A percentile compares a stretch with the other conserved stretches of the same genome.
These are phyloP conservation scores for Liopterus haemorrhoidalis DNA, from an alignment of 2,888 invertebrate genomes.

Conservation along the genomic window DNA sequence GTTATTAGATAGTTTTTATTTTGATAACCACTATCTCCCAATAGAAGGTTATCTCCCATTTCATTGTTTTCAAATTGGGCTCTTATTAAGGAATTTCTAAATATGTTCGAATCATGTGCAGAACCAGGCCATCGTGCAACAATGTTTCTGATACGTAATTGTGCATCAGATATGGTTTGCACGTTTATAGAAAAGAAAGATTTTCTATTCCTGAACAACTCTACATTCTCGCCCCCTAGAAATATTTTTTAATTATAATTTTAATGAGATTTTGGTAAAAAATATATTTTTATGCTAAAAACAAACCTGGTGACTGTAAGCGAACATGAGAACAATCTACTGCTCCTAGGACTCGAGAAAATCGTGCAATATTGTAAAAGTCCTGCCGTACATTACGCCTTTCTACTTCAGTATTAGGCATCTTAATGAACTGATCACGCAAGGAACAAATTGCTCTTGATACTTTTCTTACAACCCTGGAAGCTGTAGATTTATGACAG, in stretches of 20 bases:
- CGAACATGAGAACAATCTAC: constrained; percentile 17
- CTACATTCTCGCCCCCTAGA: constrained; percentile 31
- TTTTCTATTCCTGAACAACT: constrained; percentile 34
- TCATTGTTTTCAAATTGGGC: constrained; percentile 10
- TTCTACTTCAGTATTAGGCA: constrained; percentile 16
- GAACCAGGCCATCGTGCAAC: constrained; percentile 35
- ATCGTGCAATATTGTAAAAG: constrained; percentile 22
- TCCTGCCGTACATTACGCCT: background rate
- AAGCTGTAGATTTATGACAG: constrained; percentile 13
- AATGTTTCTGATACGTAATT: constrained; percentile 30
- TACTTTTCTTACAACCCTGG: constrained; percentile 9
- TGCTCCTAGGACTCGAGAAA: constrained; percentile 19
- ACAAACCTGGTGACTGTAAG: constrained; percentile 6
- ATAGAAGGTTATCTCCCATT: constrained; percentile 5
- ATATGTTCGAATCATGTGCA: constrained; percentile 29
- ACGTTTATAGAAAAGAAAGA: constrained; percentile 34
- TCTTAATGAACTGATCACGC: constrained; percentile 12
- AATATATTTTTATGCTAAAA: background rate
- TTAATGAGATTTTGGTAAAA: constrained; percentile 7
- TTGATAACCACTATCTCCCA: constrained; percentile 29
- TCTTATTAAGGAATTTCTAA: constrained; percentile 15
- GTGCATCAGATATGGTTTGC: constrained; percentile 31
- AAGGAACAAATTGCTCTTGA: constrained; percentile 13
- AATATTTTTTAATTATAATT: constrained; percentile 14
- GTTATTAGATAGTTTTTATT: too few relatives aligned